Base-by-base conservation (phyloP, 2,888 invertebrate species). In the Drosophila formosana region DNA sequence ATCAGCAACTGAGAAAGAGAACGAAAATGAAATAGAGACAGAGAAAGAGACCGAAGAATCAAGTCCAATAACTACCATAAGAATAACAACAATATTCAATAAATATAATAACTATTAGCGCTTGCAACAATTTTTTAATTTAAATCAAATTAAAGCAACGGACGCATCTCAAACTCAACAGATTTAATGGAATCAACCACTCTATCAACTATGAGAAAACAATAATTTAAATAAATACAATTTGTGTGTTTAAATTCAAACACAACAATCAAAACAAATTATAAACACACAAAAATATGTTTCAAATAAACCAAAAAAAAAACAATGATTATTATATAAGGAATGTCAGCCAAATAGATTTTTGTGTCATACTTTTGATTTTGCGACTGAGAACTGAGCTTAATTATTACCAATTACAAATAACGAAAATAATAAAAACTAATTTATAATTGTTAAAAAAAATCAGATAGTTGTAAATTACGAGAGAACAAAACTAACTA, bases 341-440 rank as follows among this genome's bases (percentile, higher is more conserved):
- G 64, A 55, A 45, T 55, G 41, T 9, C 47, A 56, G 30, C 45
- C 50, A 66, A 50, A 51, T 18, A 6, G 11, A 30, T n/a, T 39
- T 71, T 57, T 32, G 18, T 43, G 63, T 53, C 57, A 53, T 34
- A 45, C 37, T 11, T n/a, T 51, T 72, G 39, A 23, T 51, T 56
- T 55, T 61, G 73, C 64, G 60, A 75, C 75, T 65, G 61, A 69
- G 62, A 76, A 75, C 76, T 75, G 76, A 77, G 76, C 71, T 80
- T 79, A 70, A 64, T 26, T 57, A 50, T 23, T 57, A 50, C 9
- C 47, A 49, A 62, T 26, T 45, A 68, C 4, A 53, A 47, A 2
- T 11, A 60, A 62, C 32, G 26, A 18, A 18, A 18, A 18, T 18
- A 18, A 18, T 18, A 18, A 1, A 18, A 18, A 18, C 18, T 18